These are phyloP conservation scores for Ginglymostoma cirratum DNA, from an alignment of 2,113 vertebrate species.

Conservation along the genomic window DNA sequence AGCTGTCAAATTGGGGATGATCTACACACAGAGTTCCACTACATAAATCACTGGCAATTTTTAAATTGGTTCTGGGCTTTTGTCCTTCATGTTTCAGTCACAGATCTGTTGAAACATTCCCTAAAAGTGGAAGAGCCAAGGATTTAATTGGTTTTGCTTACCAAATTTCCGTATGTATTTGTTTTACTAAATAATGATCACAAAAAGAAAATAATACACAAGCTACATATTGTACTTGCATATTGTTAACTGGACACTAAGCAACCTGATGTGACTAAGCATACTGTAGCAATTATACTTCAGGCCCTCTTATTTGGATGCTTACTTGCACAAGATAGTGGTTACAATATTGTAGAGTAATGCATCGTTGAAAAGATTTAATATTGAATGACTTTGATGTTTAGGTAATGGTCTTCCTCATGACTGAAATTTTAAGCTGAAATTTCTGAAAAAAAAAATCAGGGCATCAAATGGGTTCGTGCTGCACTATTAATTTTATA, in stretches of 20 bases:
- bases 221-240: neutral
- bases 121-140: neutral
- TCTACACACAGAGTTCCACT: neutral
- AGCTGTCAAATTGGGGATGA: constrained; percentile 26
- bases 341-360: neutral
- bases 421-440: neutral
- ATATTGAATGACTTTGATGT: neutral
- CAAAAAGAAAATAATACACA: neutral
- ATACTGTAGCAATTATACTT: neutral
- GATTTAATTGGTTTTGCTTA: constrained; percentile 18
- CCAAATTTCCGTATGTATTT: neutral
- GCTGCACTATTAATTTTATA: neutral
- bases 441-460: neutral
- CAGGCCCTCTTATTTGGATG: neutral
- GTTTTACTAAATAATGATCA: neutral
- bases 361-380: neutral
- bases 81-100: neutral
- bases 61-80: neutral
- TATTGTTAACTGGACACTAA: neutral
- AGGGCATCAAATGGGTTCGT: neutral
- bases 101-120: neutral
- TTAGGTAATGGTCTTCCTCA: neutral
- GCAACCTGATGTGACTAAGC: neutral
- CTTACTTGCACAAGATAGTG: neutral
- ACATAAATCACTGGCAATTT: neutral